Percentiles rank a stretch among this genome's conserved stretches.
Conservation (phyloP, 2,888 invertebrate genomes). For the Aporophyla lueneburgensis region DNA sequence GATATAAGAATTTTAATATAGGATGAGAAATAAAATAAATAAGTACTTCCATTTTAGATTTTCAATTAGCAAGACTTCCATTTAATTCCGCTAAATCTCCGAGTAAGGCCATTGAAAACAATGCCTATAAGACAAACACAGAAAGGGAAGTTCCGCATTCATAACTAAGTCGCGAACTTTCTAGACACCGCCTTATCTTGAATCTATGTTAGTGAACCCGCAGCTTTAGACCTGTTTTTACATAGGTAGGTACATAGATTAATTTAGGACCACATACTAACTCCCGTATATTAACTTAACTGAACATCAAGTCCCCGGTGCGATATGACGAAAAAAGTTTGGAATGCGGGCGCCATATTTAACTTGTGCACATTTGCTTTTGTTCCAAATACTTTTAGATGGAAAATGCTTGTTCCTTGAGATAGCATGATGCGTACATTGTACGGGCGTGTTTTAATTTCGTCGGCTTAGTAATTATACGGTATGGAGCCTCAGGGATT, state of each 20-base stretch:
- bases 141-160: constrained; percentile 45
- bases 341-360: constrained; percentile 54
- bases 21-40: neutral
- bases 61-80: neutral
- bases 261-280: constrained; percentile 51
- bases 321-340: constrained; percentile 58
- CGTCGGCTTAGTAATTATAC: constrained; percentile 42
- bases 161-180: constrained; percentile 37
- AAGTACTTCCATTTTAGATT: neutral
- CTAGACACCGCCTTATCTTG: constrained; percentile 31
- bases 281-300: constrained; percentile 64
- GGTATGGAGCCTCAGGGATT: constrained; percentile 45
- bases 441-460: constrained; percentile 48
- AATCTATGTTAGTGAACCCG: constrained; percentile 22
- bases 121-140: constrained; percentile 33
- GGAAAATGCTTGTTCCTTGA: constrained; percentile 56
- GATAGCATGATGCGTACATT: constrained; percentile 27
- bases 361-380: constrained; percentile 40
- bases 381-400: constrained; percentile 53
- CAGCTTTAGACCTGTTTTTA: constrained; percentile 29
- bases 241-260: constrained; percentile 30
- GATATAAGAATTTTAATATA: neutral
- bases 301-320: constrained; percentile 40
- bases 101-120: constrained; percentile 25
- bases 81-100: neutral